Evolutionary conservation across 1,140 invertebrate species (phyloP).

Genomic region (Tetragnatha versicolor): DNA sequence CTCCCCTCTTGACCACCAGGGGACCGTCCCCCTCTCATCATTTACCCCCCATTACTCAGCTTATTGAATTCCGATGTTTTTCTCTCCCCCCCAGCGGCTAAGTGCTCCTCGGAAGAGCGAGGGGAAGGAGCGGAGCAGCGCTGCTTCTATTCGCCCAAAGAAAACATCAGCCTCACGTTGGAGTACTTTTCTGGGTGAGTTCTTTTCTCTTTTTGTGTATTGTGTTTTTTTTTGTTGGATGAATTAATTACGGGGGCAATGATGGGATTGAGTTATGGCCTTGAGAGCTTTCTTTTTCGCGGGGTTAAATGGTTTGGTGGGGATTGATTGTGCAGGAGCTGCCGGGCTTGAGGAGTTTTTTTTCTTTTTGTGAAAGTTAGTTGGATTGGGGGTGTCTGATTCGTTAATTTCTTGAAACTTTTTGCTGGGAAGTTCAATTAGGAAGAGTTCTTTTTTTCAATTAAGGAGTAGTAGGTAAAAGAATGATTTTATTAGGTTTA

Average conservation of each 20-base stretch:
- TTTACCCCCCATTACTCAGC: neutral
- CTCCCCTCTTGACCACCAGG: neutral
- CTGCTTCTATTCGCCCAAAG: slow-evolving; percentile 60
- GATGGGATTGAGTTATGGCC: too few species aligned
- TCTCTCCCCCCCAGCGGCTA: slow-evolving; percentile 10
- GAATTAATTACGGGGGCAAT: too few species aligned
- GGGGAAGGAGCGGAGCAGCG: slow-evolving; percentile 61
- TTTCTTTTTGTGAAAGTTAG: neutral
- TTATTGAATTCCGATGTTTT: neutral
- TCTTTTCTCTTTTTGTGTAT: neutral
- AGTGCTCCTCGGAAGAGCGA: slow-evolving; percentile 59
- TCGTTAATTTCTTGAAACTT: too few species aligned
- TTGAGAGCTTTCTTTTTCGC: too few species aligned
- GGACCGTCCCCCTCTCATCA: neutral
- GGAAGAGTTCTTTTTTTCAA: too few species aligned
- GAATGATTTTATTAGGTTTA: too few species aligned
- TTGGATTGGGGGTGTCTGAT: neutral
- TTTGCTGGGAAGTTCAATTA: too few species aligned
- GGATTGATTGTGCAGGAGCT: too few species aligned
- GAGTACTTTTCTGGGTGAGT: slow-evolving; percentile 58
- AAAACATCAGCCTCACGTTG: slow-evolving; percentile 62
- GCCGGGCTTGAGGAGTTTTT: too few species aligned
- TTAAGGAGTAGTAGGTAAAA: too few species aligned
- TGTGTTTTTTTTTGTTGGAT: neutral
- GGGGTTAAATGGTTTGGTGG: too few species aligned